phyloP scores from a whole-genome alignment of 2,888 invertebrate genomes.

The Halictus ligatus region DNA sequence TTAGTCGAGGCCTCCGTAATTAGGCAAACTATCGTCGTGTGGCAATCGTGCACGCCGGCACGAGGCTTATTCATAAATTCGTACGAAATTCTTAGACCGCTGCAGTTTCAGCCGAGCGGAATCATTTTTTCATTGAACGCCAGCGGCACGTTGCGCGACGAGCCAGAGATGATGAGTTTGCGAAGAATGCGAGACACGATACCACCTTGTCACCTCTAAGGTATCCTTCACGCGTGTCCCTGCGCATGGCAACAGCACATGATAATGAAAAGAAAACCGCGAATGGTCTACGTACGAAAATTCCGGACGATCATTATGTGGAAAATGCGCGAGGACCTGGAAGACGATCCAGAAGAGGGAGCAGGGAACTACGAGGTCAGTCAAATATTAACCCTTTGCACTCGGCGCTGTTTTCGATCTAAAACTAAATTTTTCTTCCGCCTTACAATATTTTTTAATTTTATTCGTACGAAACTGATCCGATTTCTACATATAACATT shows the following conservation, averaged over 20 bases:
- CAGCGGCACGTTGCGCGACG: background rate
- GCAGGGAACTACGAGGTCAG: background rate
- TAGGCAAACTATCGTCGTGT: conserved; percentile 54
- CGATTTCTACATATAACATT: too few relatives aligned
- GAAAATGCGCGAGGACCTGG: background rate
- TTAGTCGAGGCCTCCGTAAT: conserved; percentile 64
- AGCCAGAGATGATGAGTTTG: conserved; percentile 13
- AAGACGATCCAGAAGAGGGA: background rate
- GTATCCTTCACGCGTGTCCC: conserved; percentile 49
- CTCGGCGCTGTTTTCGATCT: too few relatives aligned
- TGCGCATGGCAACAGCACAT: conserved; percentile 31
- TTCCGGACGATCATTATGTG: background rate
- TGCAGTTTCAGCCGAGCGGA: background rate
- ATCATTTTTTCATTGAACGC: conserved; percentile 27
- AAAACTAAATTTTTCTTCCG: too few relatives aligned
- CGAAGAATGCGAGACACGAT: conserved; percentile 38
- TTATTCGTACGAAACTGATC: too few relatives aligned
- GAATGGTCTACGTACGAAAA: background rate
- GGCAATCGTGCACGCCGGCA: conserved; percentile 29
- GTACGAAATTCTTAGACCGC: background rate
- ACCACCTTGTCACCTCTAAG: conserved; percentile 36
- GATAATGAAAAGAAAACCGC: conserved; percentile 12
- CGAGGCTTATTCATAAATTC: conserved; percentile 16
- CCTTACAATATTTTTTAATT: too few relatives aligned
- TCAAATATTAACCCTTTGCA: too few relatives aligned